Evolutionary conservation across 2,888 invertebrate genomes (phyloP), one percentile per base, ranked within the genome.

Genomic region (Chorisops tibialis): DNA sequence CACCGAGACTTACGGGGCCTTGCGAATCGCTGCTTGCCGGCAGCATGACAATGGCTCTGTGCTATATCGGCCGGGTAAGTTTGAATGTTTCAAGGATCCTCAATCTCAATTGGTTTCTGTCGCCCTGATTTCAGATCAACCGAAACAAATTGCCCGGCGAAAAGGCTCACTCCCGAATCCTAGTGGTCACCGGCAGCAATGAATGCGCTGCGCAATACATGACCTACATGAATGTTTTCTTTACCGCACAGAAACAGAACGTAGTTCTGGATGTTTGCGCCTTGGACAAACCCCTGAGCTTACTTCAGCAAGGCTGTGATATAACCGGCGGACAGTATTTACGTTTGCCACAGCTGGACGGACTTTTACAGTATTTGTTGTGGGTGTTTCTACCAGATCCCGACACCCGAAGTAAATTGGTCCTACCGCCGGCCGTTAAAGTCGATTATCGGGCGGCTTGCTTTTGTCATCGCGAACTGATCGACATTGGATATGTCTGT

Each of bases 211-310:
- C 92, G 0, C 97, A 98, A 74, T 98, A 99, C 72, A 96, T 98
- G 87, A 95, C 94, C 73, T 95, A 96, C 71, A 98, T 98, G 96
- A 98, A 98, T 75, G 91, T 93, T 2, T 96, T 98, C 76, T 97
- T 98, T 72, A 94, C 97, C 2, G 95, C 97, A 2, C 94, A 88
- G 79, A 88, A 88, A 69, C 83, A 94, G 81, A 89, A 89, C 79
- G 87, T 96, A 43, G 83, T 91, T 5, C 83, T 97, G 49, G 97
- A 97, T 79, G 93, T 95, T 2, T 97, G 97, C 72, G 89, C 96
- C 2, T 78, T 97, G 69, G 93, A 93, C 75, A 90, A 92, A 72
- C 93, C 95, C 69, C 83, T 96, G 45, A 93, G 93, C 67, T 79
- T 97, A 19, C 81, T 97, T 52, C 96, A 96, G 75, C 97, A 96